Evolutionary conservation across 2,888 invertebrate species (phyloP), one percentile per base, ranked within the genome.

Genomic region (Aleiodes testaceus): DNA sequence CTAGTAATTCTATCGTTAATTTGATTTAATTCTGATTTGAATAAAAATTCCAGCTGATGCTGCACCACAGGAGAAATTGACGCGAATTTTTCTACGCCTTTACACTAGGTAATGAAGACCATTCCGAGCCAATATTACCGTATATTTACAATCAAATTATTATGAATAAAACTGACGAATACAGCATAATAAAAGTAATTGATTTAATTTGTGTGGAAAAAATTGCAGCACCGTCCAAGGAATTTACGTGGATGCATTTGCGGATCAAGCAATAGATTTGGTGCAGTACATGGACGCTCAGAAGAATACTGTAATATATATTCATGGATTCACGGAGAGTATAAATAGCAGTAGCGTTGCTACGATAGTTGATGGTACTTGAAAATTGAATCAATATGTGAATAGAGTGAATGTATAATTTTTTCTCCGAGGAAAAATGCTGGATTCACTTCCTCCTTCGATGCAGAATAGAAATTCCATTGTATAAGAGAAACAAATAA

Each of bases 281-380:
- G n/a, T 76, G 5, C 7, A 14, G 1, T 11, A 65, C n/a, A 73
- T 80, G 36, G 66, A 79, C 65, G 30, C 71, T 0, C 68, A 67
- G 1, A 86, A 80, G 70, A 85, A 86, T 11, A 80, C 79, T 6
- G 81, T 87, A 0, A 0, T 90, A 0, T 89, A 89, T 69, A 81
- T 88, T 2, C 89, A 90, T 55, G 90, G 90, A 0, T 89, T 84
- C 72, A 83, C 85, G 2, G 90, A 90, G 75, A 78, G 85, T 18
- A 71, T 78, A 0, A 82, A 82, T 0, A 88, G 88, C 26, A 73
- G 72, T 0, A 89, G 89, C 69, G 85, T 88, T 0, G 36, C 22
- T 14, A 79, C 81, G 0, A 76, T 90, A 5, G 80, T 88, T 6
- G 49, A 66, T 14, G 82, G 84, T 84, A 81, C 65, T 64, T 53